Evolutionary conservation across 2,888 invertebrate genomes (phyloP).

Genomic region (Lithophane semibrunnea): DNA sequence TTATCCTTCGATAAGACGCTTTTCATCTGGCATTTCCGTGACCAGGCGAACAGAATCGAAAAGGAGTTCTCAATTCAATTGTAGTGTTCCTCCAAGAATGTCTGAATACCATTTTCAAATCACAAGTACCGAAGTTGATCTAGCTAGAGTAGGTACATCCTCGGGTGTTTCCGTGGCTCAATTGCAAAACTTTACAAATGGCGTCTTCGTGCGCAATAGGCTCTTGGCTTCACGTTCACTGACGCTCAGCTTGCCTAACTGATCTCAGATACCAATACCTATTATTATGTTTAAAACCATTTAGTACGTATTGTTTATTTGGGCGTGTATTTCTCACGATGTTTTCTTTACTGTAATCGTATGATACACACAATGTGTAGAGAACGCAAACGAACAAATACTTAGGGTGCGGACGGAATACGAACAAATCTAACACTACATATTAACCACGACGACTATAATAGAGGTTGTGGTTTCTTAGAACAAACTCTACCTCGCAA

Average conservation of each 20-base stretch:
- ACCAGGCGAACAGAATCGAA: conserved; percentile 19
- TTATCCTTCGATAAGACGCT: background rate
- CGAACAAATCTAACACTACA: background rate
- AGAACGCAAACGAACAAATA: background rate
- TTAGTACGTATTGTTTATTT: conserved; percentile 55
- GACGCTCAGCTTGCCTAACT: conserved; percentile 59
- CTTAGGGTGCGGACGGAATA: background rate
- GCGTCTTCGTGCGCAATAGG: conserved; percentile 58
- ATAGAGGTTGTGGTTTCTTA: no score
- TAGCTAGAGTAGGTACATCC: conserved; percentile 33
- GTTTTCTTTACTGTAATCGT: conserved; percentile 22
- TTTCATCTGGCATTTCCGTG: background rate
- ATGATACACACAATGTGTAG: background rate
- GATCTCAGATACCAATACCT: conserved; percentile 55
- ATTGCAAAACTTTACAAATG: conserved; percentile 61
- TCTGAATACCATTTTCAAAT: conserved; percentile 34
- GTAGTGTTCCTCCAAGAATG: background rate
- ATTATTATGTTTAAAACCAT: conserved; percentile 56
- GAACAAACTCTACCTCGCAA: no score
- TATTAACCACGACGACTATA: no score
- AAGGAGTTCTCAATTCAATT: conserved; percentile 26
- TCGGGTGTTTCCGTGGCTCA: conserved; percentile 47
- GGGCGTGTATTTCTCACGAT: conserved; percentile 50
- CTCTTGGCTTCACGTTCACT: conserved; percentile 56
- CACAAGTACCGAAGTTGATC: conserved; percentile 23